Percentiles rank a stretch among this genome's conserved stretches.
Conservation (phyloP, 2,888 invertebrate genomes). For the Micoletzkya japonica region DNA sequence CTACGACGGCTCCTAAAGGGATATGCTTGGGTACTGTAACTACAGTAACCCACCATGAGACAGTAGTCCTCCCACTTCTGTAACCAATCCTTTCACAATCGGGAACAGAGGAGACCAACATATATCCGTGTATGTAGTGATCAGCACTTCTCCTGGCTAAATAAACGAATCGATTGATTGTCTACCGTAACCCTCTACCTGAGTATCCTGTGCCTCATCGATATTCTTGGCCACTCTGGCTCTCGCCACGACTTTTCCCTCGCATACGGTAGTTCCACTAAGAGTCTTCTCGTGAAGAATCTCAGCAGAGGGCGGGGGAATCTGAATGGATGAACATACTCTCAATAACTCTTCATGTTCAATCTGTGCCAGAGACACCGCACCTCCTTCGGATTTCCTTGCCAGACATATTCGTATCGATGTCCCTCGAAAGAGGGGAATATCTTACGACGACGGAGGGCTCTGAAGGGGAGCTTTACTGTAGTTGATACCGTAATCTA, state of each 20-base stretch:
- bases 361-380: background rate
- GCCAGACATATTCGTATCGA: constrained; percentile 73
- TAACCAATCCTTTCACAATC: constrained; percentile 67
- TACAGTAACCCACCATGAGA: constrained; percentile 64
- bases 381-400: constrained; percentile 67
- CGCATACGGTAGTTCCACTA: constrained; percentile 74
- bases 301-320: constrained; percentile 12
- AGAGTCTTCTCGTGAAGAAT: background rate
- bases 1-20: constrained; percentile 66
- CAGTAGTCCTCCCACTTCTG: constrained; percentile 67
- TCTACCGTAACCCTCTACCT: constrained; percentile 52
- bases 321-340: background rate
- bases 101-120: constrained; percentile 68
- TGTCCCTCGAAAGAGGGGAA: constrained; percentile 72
- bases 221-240: constrained; percentile 77
- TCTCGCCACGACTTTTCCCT: constrained; percentile 74
- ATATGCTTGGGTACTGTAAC: background rate
- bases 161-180: background rate
- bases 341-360: background rate
- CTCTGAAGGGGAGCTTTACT: constrained; percentile 68
- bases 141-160: constrained; percentile 64
- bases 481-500: background rate
- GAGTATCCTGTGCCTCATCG: constrained; percentile 71
- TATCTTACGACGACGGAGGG: constrained; percentile 73
- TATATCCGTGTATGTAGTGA: constrained; percentile 67